phyloP scores from a whole-genome alignment of 2,888 invertebrate species.

The Colletes collaris region DNA sequence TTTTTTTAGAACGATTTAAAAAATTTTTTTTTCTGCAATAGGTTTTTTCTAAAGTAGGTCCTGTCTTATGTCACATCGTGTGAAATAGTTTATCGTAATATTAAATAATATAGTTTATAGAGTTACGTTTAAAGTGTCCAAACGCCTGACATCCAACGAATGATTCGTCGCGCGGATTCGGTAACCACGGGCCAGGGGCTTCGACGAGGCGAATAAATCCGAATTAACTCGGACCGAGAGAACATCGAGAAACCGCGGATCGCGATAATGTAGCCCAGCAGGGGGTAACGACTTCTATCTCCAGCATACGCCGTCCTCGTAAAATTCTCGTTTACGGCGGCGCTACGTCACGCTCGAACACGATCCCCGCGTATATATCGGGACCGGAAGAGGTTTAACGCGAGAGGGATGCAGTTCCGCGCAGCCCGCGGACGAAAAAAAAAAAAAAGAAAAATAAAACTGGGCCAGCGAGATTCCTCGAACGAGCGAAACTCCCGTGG shows the following conservation, averaged over 20 bases:
- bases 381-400: neutral
- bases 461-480: neutral
- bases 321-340: constrained; percentile 42
- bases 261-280: constrained; percentile 46
- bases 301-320: constrained; percentile 43
- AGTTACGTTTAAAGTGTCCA: too few species aligned
- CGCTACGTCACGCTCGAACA: constrained; percentile 28
- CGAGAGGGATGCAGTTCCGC: neutral
- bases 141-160: too few species aligned
- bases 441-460: neutral
- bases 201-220: constrained; percentile 50
- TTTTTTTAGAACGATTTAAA: too few species aligned
- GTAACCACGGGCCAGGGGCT: constrained; percentile 15
- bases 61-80: too few species aligned
- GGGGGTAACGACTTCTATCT: constrained; percentile 46
- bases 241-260: constrained; percentile 46
- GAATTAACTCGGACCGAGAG: constrained; percentile 50
- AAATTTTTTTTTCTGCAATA: too few species aligned
- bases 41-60: too few species aligned
- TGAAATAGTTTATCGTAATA: too few species aligned
- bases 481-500: neutral
- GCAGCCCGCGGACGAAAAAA: neutral
- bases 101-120: too few species aligned
- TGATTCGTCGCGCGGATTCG: too few species aligned
- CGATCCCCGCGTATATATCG: constrained; percentile 15